Percentiles rank a stretch among this genome's conserved stretches.
phyloP scores from a whole-genome alignment of 92 coral and sea anemone genomes.

The Actinostola sp. region DNA sequence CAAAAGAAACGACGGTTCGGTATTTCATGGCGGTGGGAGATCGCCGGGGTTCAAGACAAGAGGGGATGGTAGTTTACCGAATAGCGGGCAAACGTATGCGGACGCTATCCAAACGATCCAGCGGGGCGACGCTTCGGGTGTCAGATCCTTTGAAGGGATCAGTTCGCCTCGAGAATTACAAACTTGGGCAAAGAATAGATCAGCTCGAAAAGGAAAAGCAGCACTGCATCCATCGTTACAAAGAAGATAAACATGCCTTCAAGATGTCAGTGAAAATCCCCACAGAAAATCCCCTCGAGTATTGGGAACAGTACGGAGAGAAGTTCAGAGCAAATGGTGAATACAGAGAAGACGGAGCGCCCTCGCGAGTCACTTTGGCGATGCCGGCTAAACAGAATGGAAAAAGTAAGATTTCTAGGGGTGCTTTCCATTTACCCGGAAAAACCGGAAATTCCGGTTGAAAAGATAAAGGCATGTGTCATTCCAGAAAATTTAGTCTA shows the following conservation, averaged over 20 bases:
- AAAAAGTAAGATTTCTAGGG: neutral
- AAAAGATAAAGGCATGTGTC: neutral
- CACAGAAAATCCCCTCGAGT: slow-evolving; percentile 35
- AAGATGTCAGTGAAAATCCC: slow-evolving; percentile 73
- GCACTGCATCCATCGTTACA: slow-evolving; percentile 62
- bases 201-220: slow-evolving; percentile 64
- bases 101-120: neutral
- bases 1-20: neutral
- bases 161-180: slow-evolving; percentile 68
- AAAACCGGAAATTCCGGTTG: no score
- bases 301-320: slow-evolving; percentile 74
- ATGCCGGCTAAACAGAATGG: neutral
- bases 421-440: neutral
- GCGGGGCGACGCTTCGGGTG: neutral
- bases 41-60: neutral
- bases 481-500: no score
- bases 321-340: slow-evolving; percentile 82
- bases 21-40: slow-evolving; percentile 13
- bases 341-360: slow-evolving; percentile 27
- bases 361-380: slow-evolving; percentile 13
- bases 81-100: neutral
- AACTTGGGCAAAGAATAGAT: slow-evolving; percentile 56
- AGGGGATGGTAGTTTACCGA: neutral
- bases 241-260: slow-evolving; percentile 68
- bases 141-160: neutral